Conservation (phyloP, 1,140 invertebrate species). For the Dermatophagoides farinae region DNA sequence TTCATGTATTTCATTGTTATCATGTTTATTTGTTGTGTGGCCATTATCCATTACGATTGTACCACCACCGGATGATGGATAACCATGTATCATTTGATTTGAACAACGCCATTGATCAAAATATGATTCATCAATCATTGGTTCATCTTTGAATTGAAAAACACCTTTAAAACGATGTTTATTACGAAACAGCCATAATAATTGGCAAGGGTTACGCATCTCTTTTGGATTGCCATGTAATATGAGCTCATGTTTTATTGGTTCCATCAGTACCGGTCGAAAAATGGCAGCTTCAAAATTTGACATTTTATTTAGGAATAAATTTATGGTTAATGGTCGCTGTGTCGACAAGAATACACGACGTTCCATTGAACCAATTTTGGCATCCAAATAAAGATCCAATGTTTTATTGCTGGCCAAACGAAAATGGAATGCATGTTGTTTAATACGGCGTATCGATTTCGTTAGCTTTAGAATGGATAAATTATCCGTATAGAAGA, state of each 20-base stretch:
- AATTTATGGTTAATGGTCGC: conserved; percentile 3
- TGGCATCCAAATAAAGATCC: conserved; percentile 5
- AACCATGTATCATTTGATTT: too few species aligned
- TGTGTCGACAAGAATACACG: neutral
- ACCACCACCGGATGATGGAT: too few species aligned
- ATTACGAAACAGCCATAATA: conserved; percentile 1
- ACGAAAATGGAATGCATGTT: conserved; percentile 6
- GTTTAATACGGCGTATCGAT: neutral
- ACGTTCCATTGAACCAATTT: conserved; percentile 6
- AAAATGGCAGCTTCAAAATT: neutral
- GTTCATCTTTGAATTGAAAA: conserved; percentile 8
- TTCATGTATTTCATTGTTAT: neutral
- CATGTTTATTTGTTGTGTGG: neutral
- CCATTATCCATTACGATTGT: neutral
- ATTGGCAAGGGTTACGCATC: neutral
- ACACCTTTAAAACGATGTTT: neutral
- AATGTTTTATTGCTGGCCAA: neutral
- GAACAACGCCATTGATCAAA: conserved; percentile 1
- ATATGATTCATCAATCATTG: neutral
- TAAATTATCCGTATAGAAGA: neutral
- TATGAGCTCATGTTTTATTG: neutral
- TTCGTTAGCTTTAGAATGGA: neutral
- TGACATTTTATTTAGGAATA: conserved; percentile 8
- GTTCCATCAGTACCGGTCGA: neutral
- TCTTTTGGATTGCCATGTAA: conserved; percentile 10